Percentiles rank a stretch among this genome's conserved stretches.
These are phyloP conservation scores for Epinotia nisella DNA, from an alignment of 2,888 invertebrate genomes.

Conservation along the genomic window DNA sequence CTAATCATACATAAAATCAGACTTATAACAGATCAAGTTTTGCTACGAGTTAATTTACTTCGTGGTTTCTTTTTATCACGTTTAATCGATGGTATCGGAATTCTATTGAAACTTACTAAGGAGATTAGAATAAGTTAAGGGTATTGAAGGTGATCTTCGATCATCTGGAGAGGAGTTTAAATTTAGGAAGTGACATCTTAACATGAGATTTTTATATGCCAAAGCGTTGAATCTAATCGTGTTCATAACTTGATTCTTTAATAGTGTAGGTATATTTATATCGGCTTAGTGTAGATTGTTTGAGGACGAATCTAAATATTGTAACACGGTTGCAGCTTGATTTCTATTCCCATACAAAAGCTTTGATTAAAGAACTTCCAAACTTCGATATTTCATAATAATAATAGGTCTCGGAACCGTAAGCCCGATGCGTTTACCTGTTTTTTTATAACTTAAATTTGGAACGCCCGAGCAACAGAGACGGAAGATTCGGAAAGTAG, in stretches of 20 bases:
- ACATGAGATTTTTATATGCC: too few species aligned
- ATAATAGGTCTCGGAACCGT: conserved; percentile 51
- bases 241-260: not conserved
- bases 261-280: not conserved
- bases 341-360: conserved; percentile 26
- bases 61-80: conserved; percentile 27
- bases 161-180: not conserved
- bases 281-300: not conserved
- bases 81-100: conserved; percentile 30
- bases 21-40: conserved; percentile 33
- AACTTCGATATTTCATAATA: conserved; percentile 42
- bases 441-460: conserved; percentile 67
- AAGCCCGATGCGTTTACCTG: conserved; percentile 75
- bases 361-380: conserved; percentile 34
- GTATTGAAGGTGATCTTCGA: not conserved
- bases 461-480: conserved; percentile 66
- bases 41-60: conserved; percentile 30
- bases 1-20: conserved; percentile 32
- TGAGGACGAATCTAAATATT: conserved; percentile 5
- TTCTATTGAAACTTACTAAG: conserved; percentile 3
- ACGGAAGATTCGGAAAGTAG: conserved; percentile 72
- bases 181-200: too few species aligned
- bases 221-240: too few species aligned
- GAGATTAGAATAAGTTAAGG: not conserved
- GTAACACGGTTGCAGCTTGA: not conserved